A percentile compares a stretch with the other conserved stretches of the same genome.
Conservation (phyloP, 1,140 invertebrate species). For the Musca vetustissima region DNA sequence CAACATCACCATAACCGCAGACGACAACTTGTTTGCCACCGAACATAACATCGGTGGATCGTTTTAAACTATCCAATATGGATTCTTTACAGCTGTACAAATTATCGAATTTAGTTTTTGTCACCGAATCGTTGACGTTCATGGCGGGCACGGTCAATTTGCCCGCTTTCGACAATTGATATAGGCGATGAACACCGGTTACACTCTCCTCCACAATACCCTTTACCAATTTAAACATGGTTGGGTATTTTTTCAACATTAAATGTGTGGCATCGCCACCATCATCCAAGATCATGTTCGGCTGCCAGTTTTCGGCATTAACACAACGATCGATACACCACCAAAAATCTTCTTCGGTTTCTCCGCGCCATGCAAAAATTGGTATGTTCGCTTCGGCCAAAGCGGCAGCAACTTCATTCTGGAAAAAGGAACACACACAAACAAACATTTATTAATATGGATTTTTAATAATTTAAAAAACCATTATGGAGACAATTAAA, state of each 20-base stretch:
- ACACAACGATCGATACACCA: constrained; percentile 97
- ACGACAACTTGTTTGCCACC: constrained; percentile 96
- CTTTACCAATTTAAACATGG: constrained; percentile 94
- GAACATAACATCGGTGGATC: constrained; percentile 86
- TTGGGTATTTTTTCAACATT: constrained; percentile 95
- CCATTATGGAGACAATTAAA: no score
- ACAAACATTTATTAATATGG: no score
- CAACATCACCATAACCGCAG: constrained; percentile 97
- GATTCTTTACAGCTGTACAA: constrained; percentile 58
- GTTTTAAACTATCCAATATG: constrained; percentile 53
- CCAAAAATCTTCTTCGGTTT: constrained; percentile 98
- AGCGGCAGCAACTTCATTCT: constrained; percentile 97
- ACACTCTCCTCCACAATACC: constrained; percentile 98
- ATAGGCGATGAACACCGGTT: constrained; percentile 94
- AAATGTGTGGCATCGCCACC: constrained; percentile 96
- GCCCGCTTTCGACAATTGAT: constrained; percentile 92
- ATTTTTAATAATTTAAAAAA: no score
- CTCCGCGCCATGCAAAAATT: constrained; percentile 93
- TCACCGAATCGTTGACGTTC: constrained; percentile 99
- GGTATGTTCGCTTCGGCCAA: constrained; percentile 87
- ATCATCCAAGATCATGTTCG: constrained; percentile 99
- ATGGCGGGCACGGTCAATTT: constrained; percentile 97
- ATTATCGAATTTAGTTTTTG: constrained; percentile 98
- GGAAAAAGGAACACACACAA: constrained; percentile 26
- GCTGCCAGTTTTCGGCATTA: constrained; percentile 90